These are phyloP conservation scores for Clupea harengus DNA, from an alignment of 2,113 vertebrate species.

Conservation along the genomic window DNA sequence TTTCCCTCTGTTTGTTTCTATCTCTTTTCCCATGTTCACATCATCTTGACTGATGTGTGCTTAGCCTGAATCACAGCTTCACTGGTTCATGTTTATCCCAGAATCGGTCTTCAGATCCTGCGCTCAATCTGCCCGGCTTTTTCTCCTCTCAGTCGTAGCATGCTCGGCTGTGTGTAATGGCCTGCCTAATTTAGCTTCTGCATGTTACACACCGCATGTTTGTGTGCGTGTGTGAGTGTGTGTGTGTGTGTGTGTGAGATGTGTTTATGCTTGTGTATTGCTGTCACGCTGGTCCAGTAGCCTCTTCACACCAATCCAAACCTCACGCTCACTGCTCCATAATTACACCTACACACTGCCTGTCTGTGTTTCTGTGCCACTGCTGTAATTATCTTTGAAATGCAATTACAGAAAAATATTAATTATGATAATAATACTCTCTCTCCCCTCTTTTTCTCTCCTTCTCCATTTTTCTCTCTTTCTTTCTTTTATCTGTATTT, in stretches of 20 bases:
- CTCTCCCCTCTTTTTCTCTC: neutral
- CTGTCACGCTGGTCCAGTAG: neutral
- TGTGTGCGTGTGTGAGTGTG: neutral
- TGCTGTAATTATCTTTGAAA: constrained; percentile 14
- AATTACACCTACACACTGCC: constrained; percentile 12
- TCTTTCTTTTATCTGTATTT: constrained; percentile 40
- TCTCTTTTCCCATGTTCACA: neutral
- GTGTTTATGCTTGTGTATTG: neutral
- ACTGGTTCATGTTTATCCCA: neutral
- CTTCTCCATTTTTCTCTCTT: neutral
- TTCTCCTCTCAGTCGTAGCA: neutral
- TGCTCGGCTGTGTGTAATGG: neutral
- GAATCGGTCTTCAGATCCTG: neutral
- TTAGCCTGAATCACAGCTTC: neutral
- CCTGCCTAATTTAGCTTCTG: neutral
- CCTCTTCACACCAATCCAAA: neutral
- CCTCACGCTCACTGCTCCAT: neutral
- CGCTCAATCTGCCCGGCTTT: neutral
- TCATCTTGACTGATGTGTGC: neutral
- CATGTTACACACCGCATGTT: neutral
- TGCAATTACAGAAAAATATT: constrained; percentile 15
- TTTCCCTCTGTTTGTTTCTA: neutral
- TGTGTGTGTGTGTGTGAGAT: neutral
- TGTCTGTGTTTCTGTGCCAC: neutral
- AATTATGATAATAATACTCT: constrained; percentile 5